Evolutionary conservation across 2,797 vertebrate genomes (phyloP).

Genomic region (Karalla daura): DNA sequence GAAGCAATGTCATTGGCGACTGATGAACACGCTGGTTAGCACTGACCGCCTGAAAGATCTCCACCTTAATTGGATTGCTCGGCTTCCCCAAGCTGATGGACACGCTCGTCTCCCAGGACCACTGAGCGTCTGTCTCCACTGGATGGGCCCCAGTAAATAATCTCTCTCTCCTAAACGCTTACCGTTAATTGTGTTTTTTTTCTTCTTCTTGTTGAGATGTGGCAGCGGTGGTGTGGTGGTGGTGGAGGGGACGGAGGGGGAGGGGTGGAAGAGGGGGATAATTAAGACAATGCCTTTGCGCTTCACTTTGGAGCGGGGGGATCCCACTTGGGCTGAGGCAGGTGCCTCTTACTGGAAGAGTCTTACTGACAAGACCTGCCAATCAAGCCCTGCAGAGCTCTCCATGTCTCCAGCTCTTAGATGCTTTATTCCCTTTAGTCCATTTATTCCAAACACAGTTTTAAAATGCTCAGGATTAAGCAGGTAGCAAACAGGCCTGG

Average conservation of each 20-base stretch:
- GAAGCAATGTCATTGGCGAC: conserved; percentile 63
- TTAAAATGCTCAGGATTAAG: conserved; percentile 83
- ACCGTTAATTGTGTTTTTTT: conserved; percentile 84
- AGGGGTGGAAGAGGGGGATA: conserved; percentile 65
- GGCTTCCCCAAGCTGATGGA: conserved; percentile 75
- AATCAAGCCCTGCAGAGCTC: conserved; percentile 82
- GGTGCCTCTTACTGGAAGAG: conserved; percentile 83
- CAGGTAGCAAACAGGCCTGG: conserved; percentile 79
- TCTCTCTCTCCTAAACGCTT: conserved; percentile 80
- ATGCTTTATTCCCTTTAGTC: conserved; percentile 80
- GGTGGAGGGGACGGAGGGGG: conserved; percentile 22
- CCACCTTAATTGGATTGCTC: conserved; percentile 81
- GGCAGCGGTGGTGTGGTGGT: conserved; percentile 36
- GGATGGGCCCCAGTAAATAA: conserved; percentile 84
- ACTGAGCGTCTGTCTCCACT: conserved; percentile 74
- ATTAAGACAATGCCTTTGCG: conserved; percentile 83
- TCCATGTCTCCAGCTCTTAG: conserved; percentile 71
- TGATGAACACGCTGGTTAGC: conserved; percentile 61
- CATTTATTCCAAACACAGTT: conserved; percentile 84
- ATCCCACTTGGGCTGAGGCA: conserved; percentile 81
- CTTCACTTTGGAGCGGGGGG: conserved; percentile 72
- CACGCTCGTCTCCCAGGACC: conserved; percentile 79
- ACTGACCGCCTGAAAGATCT: conserved; percentile 75
- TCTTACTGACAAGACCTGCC: conserved; percentile 82
- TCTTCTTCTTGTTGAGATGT: conserved; percentile 60